phyloP scores from a whole-genome alignment of 2,888 invertebrate species.

The Eurois occulta region DNA sequence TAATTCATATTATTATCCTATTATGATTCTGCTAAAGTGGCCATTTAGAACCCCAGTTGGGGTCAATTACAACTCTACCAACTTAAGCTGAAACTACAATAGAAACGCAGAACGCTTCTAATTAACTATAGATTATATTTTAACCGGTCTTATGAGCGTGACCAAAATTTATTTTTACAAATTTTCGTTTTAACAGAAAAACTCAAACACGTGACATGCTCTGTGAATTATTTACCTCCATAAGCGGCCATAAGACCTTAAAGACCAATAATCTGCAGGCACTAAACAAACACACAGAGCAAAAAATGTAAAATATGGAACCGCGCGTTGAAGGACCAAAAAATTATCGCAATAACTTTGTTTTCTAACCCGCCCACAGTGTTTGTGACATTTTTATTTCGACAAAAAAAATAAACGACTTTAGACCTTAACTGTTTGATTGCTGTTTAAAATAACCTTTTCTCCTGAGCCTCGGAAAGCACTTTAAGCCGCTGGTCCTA shows the following conservation, averaged over 20 bases:
- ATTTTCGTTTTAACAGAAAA: not conserved
- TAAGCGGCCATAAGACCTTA: not conserved
- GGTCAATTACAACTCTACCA: no score
- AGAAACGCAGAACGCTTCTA: not conserved
- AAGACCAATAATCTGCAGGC: conserved; percentile 17
- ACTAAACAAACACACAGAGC: not conserved
- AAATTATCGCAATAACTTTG: conserved; percentile 5
- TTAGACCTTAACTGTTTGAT: conserved; percentile 27
- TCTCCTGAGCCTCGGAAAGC: not conserved
- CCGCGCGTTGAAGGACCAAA: conserved; percentile 6
- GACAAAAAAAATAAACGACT: not conserved
- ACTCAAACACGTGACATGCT: no score
- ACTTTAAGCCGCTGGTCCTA: not conserved
- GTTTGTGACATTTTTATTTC: conserved; percentile 44
- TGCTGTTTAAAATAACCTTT: conserved; percentile 20
- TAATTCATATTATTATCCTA: no score
- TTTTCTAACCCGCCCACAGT: conserved; percentile 4
- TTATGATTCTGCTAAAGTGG: no score
- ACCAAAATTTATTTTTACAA: no score
- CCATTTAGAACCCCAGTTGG: no score
- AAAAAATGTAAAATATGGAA: conserved; percentile 7
- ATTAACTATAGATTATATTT: not conserved
- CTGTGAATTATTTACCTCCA: not conserved
- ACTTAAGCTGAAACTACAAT: not conserved
- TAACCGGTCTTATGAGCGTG: not conserved